These are phyloP conservation scores for Periophthalmus modestus DNA, from an alignment of 2,113 vertebrate genomes.

Conservation along the genomic window DNA sequence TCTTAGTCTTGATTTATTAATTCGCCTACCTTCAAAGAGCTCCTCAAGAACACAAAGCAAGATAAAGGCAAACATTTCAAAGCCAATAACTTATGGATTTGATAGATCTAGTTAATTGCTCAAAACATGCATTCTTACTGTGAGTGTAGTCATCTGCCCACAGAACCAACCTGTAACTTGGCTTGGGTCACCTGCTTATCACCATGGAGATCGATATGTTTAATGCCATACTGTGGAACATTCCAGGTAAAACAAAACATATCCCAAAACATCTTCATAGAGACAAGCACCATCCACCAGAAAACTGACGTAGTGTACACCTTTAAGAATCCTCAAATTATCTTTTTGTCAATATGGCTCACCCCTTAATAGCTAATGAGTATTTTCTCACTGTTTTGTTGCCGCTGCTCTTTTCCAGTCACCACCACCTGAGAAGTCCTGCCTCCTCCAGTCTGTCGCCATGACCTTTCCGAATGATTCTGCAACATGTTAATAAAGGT, in stretches of 20 bases:
- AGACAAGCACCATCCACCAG: too few species aligned
- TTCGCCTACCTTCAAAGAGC: slow-evolving; percentile 14
- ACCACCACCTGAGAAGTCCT: slow-evolving; percentile 51
- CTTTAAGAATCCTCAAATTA: background rate
- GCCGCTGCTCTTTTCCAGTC: slow-evolving; percentile 53
- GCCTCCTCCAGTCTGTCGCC: slow-evolving; percentile 40
- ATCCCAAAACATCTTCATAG: too few species aligned
- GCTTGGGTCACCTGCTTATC: too few species aligned
- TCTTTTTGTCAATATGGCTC: background rate
- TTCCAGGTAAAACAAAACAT: too few species aligned
- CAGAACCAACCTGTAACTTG: too few species aligned
- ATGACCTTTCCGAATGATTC: slow-evolving; percentile 66
- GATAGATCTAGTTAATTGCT: background rate
- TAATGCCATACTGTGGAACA: too few species aligned
- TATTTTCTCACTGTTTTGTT: slow-evolving; percentile 26
- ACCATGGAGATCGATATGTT: too few species aligned
- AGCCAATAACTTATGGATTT: background rate
- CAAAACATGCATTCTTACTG: background rate
- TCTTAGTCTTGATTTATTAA: slow-evolving; percentile 38
- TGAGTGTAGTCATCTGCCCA: too few species aligned
- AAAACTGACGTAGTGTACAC: too few species aligned
- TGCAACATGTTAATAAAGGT: slow-evolving; percentile 58
- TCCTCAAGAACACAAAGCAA: slow-evolving; percentile 1
- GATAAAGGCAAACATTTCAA: background rate
- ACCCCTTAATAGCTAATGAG: slow-evolving; percentile 49